Evolutionary conservation across 2,113 vertebrate genomes (phyloP), one percentile per base, ranked within the genome.

Genomic region (Ptilonorhynchus violaceus): DNA sequence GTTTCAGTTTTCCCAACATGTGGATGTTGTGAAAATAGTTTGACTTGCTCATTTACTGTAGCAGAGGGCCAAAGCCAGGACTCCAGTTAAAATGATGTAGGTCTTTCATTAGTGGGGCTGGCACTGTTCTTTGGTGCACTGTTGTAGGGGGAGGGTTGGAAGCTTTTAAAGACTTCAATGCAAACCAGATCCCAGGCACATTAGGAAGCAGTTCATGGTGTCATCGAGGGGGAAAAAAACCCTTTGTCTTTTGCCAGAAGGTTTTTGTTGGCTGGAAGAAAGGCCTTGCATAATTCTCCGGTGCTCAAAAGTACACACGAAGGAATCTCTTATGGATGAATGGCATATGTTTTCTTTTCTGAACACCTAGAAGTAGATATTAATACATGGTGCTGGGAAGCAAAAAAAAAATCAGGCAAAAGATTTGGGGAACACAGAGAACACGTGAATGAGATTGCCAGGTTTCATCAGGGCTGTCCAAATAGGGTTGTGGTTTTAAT

Each of bases 181-280:
- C 33, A 86, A 60, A 86, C 39, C 79, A 91, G 47, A 86, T 91
- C 52, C 20, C 55, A 47, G 68, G 59, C 85, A 81, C 14, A 4
- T 74, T 67, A 92, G 75, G 85, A 90, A 63, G 82, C 25, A 92
- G 66, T 76, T 85, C n/a, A 8, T 90, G 58, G 58, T 92, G 88
- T 96, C 81, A 73, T 35, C 0, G 5, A 23, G 23, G 46, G 15
- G 5, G 7, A 5, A 15, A 13, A 35, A 56, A 59, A 8, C 11
- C 6, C 8, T 37, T 5, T 28, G 13, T 73, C 72, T 93, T 66
- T 73, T 77, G 92, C 85, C 90, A 93, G 88, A 55, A 91, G 39
- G 13, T 84, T 80, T 93, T 67, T 59, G 25, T 93, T 96, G 79
- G 75, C 93, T 92, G 60, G 20, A 84, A n/a, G 68, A 81, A 78